These are phyloP conservation scores for Molanna angustata DNA, from an alignment of 2,888 invertebrate genomes.

Conservation along the genomic window DNA sequence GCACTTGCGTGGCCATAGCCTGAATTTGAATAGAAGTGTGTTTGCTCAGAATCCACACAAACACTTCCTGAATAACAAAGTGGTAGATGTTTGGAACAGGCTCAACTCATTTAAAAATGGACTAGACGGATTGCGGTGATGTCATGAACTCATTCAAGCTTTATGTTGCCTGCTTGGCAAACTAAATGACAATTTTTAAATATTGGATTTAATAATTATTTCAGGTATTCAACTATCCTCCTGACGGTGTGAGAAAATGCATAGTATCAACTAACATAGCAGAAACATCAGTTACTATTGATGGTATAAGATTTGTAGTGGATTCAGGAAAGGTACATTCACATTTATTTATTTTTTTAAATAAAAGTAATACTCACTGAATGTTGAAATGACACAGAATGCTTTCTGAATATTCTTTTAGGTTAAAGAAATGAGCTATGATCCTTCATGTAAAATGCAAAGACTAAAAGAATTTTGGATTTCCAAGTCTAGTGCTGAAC, in stretches of 20 bases:
- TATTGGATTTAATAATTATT: slow-evolving; percentile 27
- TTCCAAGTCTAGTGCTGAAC: slow-evolving; percentile 96
- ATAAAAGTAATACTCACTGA: not conserved
- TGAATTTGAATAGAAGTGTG: too few relatives aligned
- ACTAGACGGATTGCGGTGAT: too few relatives aligned
- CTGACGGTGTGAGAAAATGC: slow-evolving; percentile 92
- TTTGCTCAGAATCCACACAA: too few relatives aligned
- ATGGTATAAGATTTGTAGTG: slow-evolving; percentile 94
- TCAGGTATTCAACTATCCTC: slow-evolving; percentile 90
- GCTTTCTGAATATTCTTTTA: slow-evolving; percentile 32
- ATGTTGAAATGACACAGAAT: not conserved
- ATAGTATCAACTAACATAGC: slow-evolving; percentile 98
- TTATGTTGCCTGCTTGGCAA: too few relatives aligned
- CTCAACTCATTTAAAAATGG: too few relatives aligned
- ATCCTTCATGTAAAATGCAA: slow-evolving; percentile 87
- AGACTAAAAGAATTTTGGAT: slow-evolving; percentile 93
- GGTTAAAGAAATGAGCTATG: slow-evolving; percentile 94
- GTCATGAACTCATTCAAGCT: too few relatives aligned
- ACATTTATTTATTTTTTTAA: too few relatives aligned
- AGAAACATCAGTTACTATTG: slow-evolving; percentile 98
- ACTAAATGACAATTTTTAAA: too few relatives aligned
- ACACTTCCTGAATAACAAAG: too few relatives aligned
- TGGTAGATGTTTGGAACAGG: too few relatives aligned
- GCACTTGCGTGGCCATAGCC: too few relatives aligned
- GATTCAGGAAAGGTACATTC: slow-evolving; percentile 86